Conservation (phyloP, 2,113 vertebrate genomes). For the Opisthocomus hoazin region DNA sequence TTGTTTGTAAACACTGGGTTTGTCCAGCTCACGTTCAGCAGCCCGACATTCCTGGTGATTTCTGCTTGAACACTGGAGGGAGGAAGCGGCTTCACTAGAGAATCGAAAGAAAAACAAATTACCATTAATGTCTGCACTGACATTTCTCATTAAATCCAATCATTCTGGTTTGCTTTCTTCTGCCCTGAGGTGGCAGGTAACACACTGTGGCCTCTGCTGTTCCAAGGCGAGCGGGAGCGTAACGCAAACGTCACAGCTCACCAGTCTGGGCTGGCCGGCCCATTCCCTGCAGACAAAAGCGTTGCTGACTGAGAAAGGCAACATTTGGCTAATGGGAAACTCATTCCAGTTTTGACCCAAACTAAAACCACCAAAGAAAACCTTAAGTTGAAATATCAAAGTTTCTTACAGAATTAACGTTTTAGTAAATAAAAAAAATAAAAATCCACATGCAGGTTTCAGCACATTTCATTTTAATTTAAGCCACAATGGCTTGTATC, state of each 20-base stretch:
- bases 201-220: background rate
- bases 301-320: background rate
- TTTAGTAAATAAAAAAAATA: background rate
- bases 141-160: background rate
- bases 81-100: conserved; percentile 83
- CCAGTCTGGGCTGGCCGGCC: background rate
- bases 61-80: conserved; percentile 77
- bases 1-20: conserved; percentile 69
- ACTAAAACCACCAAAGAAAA: background rate
- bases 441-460: background rate
- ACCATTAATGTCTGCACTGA: background rate
- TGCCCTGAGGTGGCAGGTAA: background rate
- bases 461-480: background rate
- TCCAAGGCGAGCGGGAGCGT: background rate
- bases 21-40: conserved; percentile 81
- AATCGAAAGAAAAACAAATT: background rate
- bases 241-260: background rate
- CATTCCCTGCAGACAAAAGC: background rate
- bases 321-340: background rate
- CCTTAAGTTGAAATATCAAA: background rate
- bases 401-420: background rate
- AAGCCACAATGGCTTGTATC: background rate
- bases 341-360: background rate
- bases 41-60: conserved; percentile 68
- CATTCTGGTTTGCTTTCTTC: background rate